phyloP scores from a whole-genome alignment of 2,888 invertebrate species.

The Hetaerina titia region DNA sequence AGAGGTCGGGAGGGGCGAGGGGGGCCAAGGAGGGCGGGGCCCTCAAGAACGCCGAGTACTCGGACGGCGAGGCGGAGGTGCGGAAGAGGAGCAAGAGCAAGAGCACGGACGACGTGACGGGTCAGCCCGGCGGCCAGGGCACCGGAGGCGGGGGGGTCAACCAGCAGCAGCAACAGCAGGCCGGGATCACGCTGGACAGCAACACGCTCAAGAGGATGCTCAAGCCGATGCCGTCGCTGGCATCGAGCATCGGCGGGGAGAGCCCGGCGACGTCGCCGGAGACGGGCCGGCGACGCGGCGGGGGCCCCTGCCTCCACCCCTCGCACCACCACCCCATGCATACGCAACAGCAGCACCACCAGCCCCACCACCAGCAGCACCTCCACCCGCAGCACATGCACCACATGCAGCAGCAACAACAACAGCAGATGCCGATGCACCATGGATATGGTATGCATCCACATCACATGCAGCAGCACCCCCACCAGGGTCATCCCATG shows the following conservation, averaged over 20 bases:
- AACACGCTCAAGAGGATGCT: conserved; percentile 95
- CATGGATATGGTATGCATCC: conserved; percentile 54
- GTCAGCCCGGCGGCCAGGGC: conserved; percentile 77
- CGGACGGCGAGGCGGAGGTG: conserved; percentile 84
- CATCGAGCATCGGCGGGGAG: conserved; percentile 77
- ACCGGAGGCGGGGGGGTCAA: conserved; percentile 73
- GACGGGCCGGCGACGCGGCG: conserved; percentile 88
- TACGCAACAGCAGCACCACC: conserved; percentile 76
- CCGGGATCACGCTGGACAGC: conserved; percentile 82
- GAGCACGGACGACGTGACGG: conserved; percentile 91
- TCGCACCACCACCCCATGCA: conserved; percentile 58
- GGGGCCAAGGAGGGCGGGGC: conserved; percentile 78
- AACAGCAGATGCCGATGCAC: conserved; percentile 43
- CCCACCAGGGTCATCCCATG: conserved; percentile 77
- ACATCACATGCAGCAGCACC: conserved; percentile 68
- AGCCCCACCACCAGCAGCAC: conserved; percentile 79
- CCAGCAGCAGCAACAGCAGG: conserved; percentile 49
- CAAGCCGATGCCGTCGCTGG: conserved; percentile 88
- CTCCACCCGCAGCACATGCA: conserved; percentile 69
- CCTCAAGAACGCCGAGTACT: conserved; percentile 84
- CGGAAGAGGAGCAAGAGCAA: conserved; percentile 89
- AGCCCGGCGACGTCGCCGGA: conserved; percentile 95
- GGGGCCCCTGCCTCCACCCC: conserved; percentile 68
- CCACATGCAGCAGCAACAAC: conserved; percentile 59
- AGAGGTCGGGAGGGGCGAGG: conserved; percentile 73